These are phyloP conservation scores for Centrocercus urophasianus DNA, from an alignment of 2,113 vertebrate species.

Conservation along the genomic window DNA sequence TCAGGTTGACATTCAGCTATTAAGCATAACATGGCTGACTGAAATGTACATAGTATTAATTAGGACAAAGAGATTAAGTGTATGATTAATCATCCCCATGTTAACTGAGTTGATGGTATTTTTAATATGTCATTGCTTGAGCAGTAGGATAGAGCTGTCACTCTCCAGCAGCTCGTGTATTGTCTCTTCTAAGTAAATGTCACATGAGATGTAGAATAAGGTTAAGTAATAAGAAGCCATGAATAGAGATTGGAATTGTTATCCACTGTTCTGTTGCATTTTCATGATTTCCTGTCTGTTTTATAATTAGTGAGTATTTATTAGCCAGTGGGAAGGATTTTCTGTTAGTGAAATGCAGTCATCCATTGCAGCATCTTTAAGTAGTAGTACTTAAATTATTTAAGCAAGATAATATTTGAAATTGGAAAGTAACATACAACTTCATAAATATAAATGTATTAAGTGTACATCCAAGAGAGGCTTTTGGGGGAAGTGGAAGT, in stretches of 20 bases:
- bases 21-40: background rate
- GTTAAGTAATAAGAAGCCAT: conserved; percentile 3
- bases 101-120: conserved; percentile 31
- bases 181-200: conserved; percentile 6
- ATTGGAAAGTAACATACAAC: background rate
- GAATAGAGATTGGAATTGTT: conserved; percentile 13
- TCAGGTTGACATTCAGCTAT: background rate
- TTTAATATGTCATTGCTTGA: background rate
- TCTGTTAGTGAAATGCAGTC: background rate
- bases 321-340: conserved; percentile 11
- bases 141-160: conserved; percentile 13
- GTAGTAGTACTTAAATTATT: background rate
- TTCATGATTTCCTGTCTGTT: conserved; percentile 11
- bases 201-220: background rate
- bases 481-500: background rate
- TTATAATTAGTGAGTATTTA: conserved; percentile 13
- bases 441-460: conserved; percentile 2
- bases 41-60: conserved; percentile 12
- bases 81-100: background rate
- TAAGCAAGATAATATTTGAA: background rate
- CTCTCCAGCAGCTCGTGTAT: background rate
- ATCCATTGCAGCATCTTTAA: background rate
- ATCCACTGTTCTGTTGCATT: conserved; percentile 16
- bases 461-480: background rate
- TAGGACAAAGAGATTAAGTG: background rate